Evolutionary conservation across 1,140 invertebrate species (phyloP), one percentile per base, ranked within the genome.

Genomic region (Diabrotica virgifera): DNA sequence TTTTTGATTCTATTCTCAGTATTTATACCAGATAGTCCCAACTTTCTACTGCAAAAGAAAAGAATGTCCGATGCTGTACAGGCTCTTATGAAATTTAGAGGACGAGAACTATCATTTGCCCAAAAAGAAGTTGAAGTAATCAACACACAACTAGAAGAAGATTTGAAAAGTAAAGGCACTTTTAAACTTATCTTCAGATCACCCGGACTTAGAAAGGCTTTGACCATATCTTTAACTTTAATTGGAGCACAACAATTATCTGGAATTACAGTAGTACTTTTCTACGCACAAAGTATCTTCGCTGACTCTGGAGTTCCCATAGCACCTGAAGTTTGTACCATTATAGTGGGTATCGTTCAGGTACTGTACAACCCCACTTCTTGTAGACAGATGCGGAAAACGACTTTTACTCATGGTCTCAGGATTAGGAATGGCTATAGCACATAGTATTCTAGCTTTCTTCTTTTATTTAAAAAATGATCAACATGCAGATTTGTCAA

Each of bases 201-300:
- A 10, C 77, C 76, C 52, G 77, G 80, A 1, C 84, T 87, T 70
- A 78, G 84, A n/a, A 88, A 85, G 65, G 87, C 87, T 0, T 76
- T 95, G 54, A 79, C 89, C 50, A 86, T 91, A 52, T 87, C 87
- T 0, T 83, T 89, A 64, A 83, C 84, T 0, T 78, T 94, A 38
- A 87, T 90, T 52, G 76, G 84, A 51, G 87, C 90, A 76, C 89
- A 91, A 72, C 89, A 91, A 77, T 79, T 93, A 9, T 89, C 87
- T 5, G 92, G 92, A 13, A 90, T 91, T 71, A 93, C 91, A 76
- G 89, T 89, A 2, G 87, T 95, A 2, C 82, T 92, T 14, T 92
- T 92, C 77, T 93, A 91, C 77, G 85, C 90, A 65, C 85, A 88
- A 52, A 81, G 80, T 0, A 94, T 91, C 72, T 94, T 91, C 71